Evolutionary conservation across 1,140 invertebrate genomes (phyloP), one percentile per base, ranked within the genome.

Genomic region (Cyphomyrmex costatus): DNA sequence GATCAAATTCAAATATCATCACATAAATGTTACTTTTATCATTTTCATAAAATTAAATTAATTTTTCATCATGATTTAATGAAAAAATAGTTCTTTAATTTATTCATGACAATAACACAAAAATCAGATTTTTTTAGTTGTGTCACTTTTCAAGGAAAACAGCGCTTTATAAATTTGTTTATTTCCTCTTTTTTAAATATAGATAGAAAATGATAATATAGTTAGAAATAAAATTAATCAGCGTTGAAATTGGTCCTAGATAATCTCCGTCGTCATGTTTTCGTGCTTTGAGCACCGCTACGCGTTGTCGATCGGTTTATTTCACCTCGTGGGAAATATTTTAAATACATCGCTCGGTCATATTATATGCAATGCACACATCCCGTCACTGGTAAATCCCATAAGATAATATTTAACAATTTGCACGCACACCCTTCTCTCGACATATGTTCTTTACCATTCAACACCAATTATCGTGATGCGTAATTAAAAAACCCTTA

Each of bases 251-350:
- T 36, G 27, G 2, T 7, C 7, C 46, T 53, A 19, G 5, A 6
- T 36, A 30, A n/a, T 24, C 16, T n/a, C 60, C 7, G 2, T 63
- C 8, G 8, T 16, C 30, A 33, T 33, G 16, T 27, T 80, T 58
- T 36, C n/a, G 4, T 46, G 42, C 42, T 60, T 61, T 60, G 74
- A 86, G 74, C 68, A 86, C 70, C 58, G 42, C 51, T 53, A n/a
- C 6, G 19, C 68, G 42, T 68, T 74, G 24, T 42, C 61, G 70
- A 88, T 84, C 61, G 27, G 30, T 63, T n/a, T 68, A 51, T 68
- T 77, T 36, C 51, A 51, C 27, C 60, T 77, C 76, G 21, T 77
- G 58, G 87, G 56, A 78, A 80, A 89, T 89, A 89, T 85, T 90
- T 88, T 86, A 82, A 90, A 85, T n/a, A n/a, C 85, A 79, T 74